Evolutionary conservation across 2,888 invertebrate genomes (phyloP), one percentile per base, ranked within the genome.

Genomic region (Apantesis nais): DNA sequence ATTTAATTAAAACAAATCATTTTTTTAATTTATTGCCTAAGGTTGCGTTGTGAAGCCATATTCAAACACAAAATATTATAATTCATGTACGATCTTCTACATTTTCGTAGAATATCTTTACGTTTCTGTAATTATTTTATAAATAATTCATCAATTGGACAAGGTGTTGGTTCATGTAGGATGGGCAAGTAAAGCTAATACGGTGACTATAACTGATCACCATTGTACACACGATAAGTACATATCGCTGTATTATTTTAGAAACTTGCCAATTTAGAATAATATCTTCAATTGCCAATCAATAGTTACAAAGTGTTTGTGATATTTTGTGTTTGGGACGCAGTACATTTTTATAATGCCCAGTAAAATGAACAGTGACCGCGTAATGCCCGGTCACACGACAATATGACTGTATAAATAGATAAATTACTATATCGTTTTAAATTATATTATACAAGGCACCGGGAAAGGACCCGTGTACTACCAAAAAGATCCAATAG

Each of bases 21-120:
- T 86, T 89, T 89, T 55, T 91, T 90, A 86, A 93, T 93, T 93
- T 93, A 93, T 94, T 92, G 88, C 89, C 87, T 90, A 87, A 88
- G 85, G 85, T 87, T 84, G 88, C 87, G 88, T 83, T 80, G 79
- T 78, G 75, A 76, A 76, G 81, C 79, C 80, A 71, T 55, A 48
- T 58, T 76, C 75, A 67, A 76, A 77, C 80, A 78, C 82, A 77
- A 74, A 77, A 76, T 77, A 73, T 72, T 41, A 71, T 77, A 76
- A 76, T 62, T 66, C 48, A 73, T 61, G 58, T 60, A 65, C 58
- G 58, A 70, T 67, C 55, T 65, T 73, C 58, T 72, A 62, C 41
- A 74, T 67, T 67, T 62, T 73, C 68, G 68, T 71, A 62, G 52
- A 60, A 60, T 67, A 44, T 58, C 34, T 66, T 63, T 62, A 62